Evolutionary conservation across 2,113 vertebrate genomes (phyloP), one percentile per base, ranked within the genome.

Genomic region (Stigmatopora argus): DNA sequence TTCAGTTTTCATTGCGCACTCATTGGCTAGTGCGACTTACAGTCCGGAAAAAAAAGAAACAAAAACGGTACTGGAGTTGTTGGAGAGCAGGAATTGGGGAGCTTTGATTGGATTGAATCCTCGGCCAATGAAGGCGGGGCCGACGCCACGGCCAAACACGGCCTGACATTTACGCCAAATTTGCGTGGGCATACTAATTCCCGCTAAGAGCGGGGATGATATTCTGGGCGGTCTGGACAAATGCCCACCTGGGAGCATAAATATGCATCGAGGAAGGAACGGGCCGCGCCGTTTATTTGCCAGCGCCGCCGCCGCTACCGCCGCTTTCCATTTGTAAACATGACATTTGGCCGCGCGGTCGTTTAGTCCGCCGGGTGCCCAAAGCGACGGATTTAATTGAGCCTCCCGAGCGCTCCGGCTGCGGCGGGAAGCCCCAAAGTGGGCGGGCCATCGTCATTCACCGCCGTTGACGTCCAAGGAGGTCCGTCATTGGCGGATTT

Each of bases 101-200:
- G n/a, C 26, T 68, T 35, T 74, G 65, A 83, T 72, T 35, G 14
- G 48, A 66, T 13, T 41, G 44, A 78, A 80, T 76, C 80, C 70
- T 9, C 3, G 17, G 0, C 58, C 26, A 55, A 71, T 80, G 73
- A 78, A 60, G 47, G 38, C 6, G 10, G 35, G 74, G 64, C 72
- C 71, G 64, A 79, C 62, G 71, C 52, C 57, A 62, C 62, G 69
- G 55, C 65, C 53, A 55, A 83, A 66, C 63, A 60, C 69, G 31
- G 59, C 35, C 46, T 80, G 81, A 83, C 81, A 83, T 80, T 83
- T 80, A 35, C 73, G 64, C 61, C 65, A 69, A 71, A 75, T 63
- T 66, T 72, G 57, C 56, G 46, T 66, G 13, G 4, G 56, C 48
- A 69, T 70, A 64, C 57, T 69, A 74, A 70, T 72, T 64, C 49